phyloP scores from a whole-genome alignment of 2,888 invertebrate genomes.

The Epicampocera succincta region DNA sequence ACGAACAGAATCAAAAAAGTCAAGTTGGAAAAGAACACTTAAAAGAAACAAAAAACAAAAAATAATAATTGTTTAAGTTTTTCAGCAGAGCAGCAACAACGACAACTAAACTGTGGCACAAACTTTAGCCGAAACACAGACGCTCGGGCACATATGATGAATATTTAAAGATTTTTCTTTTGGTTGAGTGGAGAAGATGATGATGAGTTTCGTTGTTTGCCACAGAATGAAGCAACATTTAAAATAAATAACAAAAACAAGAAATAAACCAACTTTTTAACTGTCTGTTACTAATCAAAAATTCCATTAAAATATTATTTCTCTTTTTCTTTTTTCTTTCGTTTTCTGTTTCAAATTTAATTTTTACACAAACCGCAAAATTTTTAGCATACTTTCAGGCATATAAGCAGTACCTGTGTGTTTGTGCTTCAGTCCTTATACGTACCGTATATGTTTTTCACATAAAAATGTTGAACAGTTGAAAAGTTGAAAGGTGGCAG shows the following conservation, averaged over 20 bases:
- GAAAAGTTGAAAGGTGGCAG: conserved; percentile 44
- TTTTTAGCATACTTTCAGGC: conserved; percentile 41
- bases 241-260: conserved; percentile 31
- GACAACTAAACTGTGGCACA: conserved; percentile 6
- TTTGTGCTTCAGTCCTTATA: neutral
- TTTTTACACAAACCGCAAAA: conserved; percentile 51
- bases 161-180: conserved; percentile 58
- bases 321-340: neutral
- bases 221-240: conserved; percentile 36
- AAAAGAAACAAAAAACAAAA: conserved; percentile 10
- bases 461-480: conserved; percentile 35
- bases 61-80: conserved; percentile 56
- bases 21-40: conserved; percentile 25
- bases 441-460: neutral
- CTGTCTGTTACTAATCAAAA: conserved; percentile 67
- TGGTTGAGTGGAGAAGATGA: conserved; percentile 4
- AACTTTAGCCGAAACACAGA: neutral
- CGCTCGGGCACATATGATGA: conserved; percentile 29
- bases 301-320: conserved; percentile 67
- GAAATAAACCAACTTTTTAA: conserved; percentile 39
- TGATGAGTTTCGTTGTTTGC: conserved; percentile 35
- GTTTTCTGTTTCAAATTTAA: conserved; percentile 37
- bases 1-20: conserved; percentile 3
- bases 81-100: conserved; percentile 30
- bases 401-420: neutral